Conservation (phyloP, 2,888 invertebrate species). For the Melanargia galathea region DNA sequence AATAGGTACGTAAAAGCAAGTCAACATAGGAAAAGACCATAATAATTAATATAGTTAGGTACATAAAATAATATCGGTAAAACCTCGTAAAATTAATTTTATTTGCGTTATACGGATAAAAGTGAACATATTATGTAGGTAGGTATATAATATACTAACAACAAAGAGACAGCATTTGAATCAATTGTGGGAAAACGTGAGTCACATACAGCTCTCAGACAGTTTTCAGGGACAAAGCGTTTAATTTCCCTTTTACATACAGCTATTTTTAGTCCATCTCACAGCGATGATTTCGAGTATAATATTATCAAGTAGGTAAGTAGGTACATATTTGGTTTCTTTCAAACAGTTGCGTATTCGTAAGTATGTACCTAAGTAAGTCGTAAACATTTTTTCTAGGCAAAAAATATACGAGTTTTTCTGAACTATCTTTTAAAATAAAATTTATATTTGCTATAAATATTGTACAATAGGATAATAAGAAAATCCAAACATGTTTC, state of each 20-base stretch:
- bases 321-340: slow-evolving; percentile 21
- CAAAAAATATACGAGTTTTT: too few species aligned
- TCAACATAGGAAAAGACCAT: too few species aligned
- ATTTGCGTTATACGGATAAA: neutral
- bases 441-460: too few species aligned
- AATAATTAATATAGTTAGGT: too few species aligned
- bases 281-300: slow-evolving; percentile 28
- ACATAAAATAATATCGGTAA: neutral
- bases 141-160: slow-evolving; percentile 17
- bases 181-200: slow-evolving; percentile 39
- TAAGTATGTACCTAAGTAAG: too few species aligned
- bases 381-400: too few species aligned
- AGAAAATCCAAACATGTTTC: too few species aligned
- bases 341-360: neutral
- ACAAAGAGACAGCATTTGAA: slow-evolving; percentile 31
- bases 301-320: slow-evolving; percentile 12
- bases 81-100: neutral
- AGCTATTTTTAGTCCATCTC: slow-evolving; percentile 37
- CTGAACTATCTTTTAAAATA: too few species aligned
- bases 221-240: slow-evolving; percentile 44
- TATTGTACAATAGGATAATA: too few species aligned
- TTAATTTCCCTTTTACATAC: slow-evolving; percentile 39
- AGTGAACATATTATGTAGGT: neutral
- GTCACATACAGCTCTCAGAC: slow-evolving; percentile 36
- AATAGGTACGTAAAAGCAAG: too few species aligned